Percentiles rank a stretch among this genome's conserved stretches.
Conservation (phyloP, 2,888 invertebrate genomes). For the Stomorhina lunata region DNA sequence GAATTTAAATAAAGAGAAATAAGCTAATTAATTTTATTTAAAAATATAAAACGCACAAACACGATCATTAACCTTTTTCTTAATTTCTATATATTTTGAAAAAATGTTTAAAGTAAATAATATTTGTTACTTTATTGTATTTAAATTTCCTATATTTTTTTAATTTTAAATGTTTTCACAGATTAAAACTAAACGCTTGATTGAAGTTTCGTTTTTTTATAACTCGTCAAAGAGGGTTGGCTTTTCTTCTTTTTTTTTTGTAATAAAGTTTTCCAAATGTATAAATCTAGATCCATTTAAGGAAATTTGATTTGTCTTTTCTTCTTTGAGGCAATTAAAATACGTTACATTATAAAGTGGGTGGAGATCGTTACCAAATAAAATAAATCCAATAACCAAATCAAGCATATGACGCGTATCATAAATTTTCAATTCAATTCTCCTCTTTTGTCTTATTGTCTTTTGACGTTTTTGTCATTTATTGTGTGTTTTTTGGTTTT, state of each 20-base stretch:
- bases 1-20: neutral
- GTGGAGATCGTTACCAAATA: constrained; percentile 42
- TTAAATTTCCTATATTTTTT: no score
- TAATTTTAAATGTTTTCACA: no score
- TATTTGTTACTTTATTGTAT: no score
- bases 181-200: constrained; percentile 27
- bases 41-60: neutral
- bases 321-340: neutral
- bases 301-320: neutral
- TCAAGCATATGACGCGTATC: constrained; percentile 58
- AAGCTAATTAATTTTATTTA: neutral
- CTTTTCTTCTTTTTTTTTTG: neutral
- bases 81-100: neutral
- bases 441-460: neutral
- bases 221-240: constrained; percentile 8
- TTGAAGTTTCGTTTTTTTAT: neutral
- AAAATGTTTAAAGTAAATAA: neutral
- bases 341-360: constrained; percentile 23
- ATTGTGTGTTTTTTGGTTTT: neutral
- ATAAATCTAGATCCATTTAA: constrained; percentile 11
- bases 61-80: neutral
- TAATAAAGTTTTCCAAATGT: constrained; percentile 12
- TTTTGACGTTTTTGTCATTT: constrained; percentile 5
- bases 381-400: constrained; percentile 23
- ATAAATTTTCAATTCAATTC: constrained; percentile 55